Evolutionary conservation across 2,797 vertebrate genomes (phyloP).

Genomic region (Phyllotis vaccarum): DNA sequence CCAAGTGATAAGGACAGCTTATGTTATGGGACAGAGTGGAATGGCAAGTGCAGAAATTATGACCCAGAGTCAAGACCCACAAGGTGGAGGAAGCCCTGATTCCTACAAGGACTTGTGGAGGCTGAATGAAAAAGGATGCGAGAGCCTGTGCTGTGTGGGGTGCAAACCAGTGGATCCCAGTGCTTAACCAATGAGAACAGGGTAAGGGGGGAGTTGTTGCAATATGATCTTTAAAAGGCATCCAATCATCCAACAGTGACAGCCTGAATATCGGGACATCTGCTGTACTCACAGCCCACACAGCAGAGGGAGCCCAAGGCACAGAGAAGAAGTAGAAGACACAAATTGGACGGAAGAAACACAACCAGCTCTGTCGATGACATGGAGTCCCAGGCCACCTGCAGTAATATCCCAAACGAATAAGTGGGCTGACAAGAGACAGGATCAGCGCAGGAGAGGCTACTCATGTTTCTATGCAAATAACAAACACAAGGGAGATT

Average conservation of each 20-base stretch:
- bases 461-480: not conserved
- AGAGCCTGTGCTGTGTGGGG: accelerated
- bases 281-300: accelerated
- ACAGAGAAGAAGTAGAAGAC: not conserved
- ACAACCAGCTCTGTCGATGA: not conserved
- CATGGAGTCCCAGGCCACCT: not conserved
- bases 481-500: not conserved
- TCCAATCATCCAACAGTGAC: not conserved
- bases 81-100: no score
- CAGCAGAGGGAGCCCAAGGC: not conserved
- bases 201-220: not conserved
- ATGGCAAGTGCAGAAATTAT: accelerated
- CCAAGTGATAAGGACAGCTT: not conserved
- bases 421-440: not conserved
- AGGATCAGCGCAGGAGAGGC: not conserved
- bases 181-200: not conserved
- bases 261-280: accelerated
- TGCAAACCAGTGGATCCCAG: not conserved
- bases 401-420: not conserved
- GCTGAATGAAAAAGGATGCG: accelerated
- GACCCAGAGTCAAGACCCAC: not conserved
- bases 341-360: not conserved
- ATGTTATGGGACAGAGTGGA: not conserved
- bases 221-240: not conserved
- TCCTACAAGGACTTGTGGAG: not conserved